These are phyloP conservation scores for Drosophila antonietae DNA, from an alignment of 2,888 invertebrate genomes.

Conservation along the genomic window DNA sequence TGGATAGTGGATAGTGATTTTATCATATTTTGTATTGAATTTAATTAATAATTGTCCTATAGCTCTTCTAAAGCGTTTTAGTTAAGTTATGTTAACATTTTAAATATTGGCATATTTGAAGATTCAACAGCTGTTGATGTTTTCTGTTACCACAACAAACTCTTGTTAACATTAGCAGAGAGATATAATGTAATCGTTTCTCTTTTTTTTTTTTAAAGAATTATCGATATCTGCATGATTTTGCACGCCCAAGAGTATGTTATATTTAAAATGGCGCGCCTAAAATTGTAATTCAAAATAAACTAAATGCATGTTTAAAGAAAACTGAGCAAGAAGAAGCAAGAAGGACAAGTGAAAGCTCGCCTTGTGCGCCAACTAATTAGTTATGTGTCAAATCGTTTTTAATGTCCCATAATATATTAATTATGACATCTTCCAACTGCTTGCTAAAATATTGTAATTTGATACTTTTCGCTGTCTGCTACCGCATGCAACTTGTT, in stretches of 20 bases:
- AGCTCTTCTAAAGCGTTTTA: no score
- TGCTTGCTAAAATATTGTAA: constrained; percentile 44
- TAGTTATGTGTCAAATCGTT: constrained; percentile 37
- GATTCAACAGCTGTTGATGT: neutral
- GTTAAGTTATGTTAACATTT: accelerated
- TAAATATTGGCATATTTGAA: neutral
- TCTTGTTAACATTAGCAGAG: neutral
- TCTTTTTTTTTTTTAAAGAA: neutral
- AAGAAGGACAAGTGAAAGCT: constrained; percentile 53
- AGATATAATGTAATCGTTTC: neutral
- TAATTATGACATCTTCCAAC: constrained; percentile 69
- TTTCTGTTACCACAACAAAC: neutral
- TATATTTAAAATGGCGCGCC: constrained; percentile 2
- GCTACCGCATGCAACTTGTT: constrained; percentile 72
- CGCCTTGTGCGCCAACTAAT: constrained; percentile 22
- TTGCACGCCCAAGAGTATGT: constrained; percentile 25
- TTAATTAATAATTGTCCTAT: neutral
- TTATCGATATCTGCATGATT: constrained; percentile 1
- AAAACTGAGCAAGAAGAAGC: neutral
- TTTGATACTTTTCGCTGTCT: constrained; percentile 42
- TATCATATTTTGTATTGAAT: neutral
- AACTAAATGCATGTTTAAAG: no score
- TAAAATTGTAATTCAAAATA: neutral
- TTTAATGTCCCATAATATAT: constrained; percentile 53
- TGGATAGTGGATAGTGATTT: no score